Base-by-base conservation (phyloP, 2,113 vertebrate species). In the Scortum barcoo region DNA sequence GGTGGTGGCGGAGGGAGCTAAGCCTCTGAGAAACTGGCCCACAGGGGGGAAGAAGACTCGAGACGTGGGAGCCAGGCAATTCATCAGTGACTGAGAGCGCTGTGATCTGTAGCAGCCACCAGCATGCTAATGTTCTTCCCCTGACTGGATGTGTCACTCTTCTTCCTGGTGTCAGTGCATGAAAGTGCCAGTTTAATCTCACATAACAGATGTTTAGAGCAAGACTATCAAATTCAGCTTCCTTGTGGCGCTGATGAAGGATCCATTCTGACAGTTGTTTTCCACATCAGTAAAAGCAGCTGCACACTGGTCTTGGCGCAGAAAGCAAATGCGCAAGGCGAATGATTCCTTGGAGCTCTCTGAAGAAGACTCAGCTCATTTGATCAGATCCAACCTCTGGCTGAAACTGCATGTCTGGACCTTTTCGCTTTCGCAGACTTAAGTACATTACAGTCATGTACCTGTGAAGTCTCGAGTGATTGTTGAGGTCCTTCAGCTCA, bases 131-230 rank as follows among this genome's bases (percentile, higher is more conserved):
- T 92, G 78, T 68, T 81, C 80, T 70, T 66, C 81, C 63, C 53
- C 62, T 81, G 80, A 87, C 83, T 89, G 83, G 67, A 82, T 85
- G 5, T 91, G 88, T 87, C 90, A 92, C 83, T 92, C 85, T 86
- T 81, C 76, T 65, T 76, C 62, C 62, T 40, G 57, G 58, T 77
- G 69, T 77, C 81, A 42, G 44, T 30, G 71, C 40, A 56, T 63
- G 57, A 69, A 65, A 40, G n/a, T 68, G 69, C 72, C 70, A 63
- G 65, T 83, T 89, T 80, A 75, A 85, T 80, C 71, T 86, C 75
- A 60, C 24, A 61, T 70, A 85, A 63, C 83, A 89, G 69, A 88
- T 92, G 79, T 89, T 81, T 26, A 46, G 60, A 76, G n/a, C 24
- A 72, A 69, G 56, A 74, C 70, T 58, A 84, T 74, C 17, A 56